Conservation (phyloP, 2,888 invertebrate species). For the Clunio marinus region DNA sequence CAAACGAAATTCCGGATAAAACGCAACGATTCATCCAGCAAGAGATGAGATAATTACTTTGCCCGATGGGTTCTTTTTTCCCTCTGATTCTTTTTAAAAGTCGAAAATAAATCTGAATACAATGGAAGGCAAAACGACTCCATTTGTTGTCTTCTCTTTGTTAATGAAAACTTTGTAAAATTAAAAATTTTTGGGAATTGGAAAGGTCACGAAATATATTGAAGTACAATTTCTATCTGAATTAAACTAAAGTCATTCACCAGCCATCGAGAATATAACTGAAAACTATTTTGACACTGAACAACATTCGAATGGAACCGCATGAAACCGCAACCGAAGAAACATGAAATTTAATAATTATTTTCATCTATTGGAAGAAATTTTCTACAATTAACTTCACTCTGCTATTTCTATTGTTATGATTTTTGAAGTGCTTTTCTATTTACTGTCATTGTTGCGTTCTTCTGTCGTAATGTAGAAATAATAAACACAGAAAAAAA, state of each 20-base stretch:
- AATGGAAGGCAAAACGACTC: not conserved
- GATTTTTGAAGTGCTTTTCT: conserved; percentile 1
- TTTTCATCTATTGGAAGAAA: not conserved
- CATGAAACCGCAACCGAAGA: not conserved
- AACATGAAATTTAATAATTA: conserved; percentile 11
- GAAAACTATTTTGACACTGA: not conserved
- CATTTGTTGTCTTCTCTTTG: conserved; percentile 5
- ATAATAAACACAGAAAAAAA: no score
- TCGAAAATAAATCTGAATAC: conserved; percentile 17
- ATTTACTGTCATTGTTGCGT: conserved; percentile 8
- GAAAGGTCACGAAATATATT: conserved; percentile 18
- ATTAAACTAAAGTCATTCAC: not conserved
- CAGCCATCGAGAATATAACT: not conserved
- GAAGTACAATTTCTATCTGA: no score
- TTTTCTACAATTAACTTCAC: conserved; percentile 11
- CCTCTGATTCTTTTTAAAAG: not conserved
- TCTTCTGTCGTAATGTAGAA: not conserved
- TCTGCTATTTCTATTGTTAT: not conserved
- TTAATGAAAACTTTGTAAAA: not conserved
- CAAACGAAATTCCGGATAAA: not conserved
- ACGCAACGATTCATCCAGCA: not conserved
- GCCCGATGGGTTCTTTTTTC: conserved; percentile 7
- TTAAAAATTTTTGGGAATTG: not conserved
- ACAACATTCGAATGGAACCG: not conserved
- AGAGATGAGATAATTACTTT: conserved; percentile 15